Evolutionary conservation across 1,140 invertebrate genomes (phyloP), one percentile per base, ranked within the genome.

Genomic region (Lerema accius): DNA sequence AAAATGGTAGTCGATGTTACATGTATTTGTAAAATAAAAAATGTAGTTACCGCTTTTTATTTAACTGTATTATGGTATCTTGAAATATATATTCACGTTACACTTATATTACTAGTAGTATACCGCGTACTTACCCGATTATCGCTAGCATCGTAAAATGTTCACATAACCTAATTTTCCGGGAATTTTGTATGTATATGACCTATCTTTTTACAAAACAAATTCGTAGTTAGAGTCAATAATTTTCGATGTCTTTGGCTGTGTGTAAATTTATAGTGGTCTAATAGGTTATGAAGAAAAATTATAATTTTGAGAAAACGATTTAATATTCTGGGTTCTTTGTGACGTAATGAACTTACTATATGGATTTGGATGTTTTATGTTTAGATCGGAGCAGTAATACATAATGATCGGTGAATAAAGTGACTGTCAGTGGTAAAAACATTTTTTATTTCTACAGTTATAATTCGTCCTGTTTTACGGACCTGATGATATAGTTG

Each of bases 131-230:
- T 67, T 70, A 78, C 32, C 42, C 28, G 55, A 69, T 63, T 83
- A 80, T 80, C 83, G 84, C 83, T 86, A 82, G 82, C 78, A 90
- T 89, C 87, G 87, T 87, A 85, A 90, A 90, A 90, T 90, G 87
- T 90, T 90, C 87, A 90, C 87, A 90, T 90, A 83, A 90, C 87
- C 87, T 90, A 81, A 46, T 67, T 69, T 63, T 64, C 71, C 70
- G 77, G 79, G 74, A 61, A 69, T 73, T 73, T 80, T 78, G 61
- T 78, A 81, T 80, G 71, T 84, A 67, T 78, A 71, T 82, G 76
- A 80, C 69, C 73, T 76, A 71, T 68, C 69, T 89, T 80, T 84
- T 80, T 74, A 76, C 59, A 76, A 83, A 76, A 73, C 64, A 62
- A 76, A 76, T 71, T 77, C 69, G 75, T 87, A 87, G 76, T 82